These are phyloP conservation scores for Chaetops frenatus DNA, from an alignment of 2,113 vertebrate genomes.

Conservation along the genomic window DNA sequence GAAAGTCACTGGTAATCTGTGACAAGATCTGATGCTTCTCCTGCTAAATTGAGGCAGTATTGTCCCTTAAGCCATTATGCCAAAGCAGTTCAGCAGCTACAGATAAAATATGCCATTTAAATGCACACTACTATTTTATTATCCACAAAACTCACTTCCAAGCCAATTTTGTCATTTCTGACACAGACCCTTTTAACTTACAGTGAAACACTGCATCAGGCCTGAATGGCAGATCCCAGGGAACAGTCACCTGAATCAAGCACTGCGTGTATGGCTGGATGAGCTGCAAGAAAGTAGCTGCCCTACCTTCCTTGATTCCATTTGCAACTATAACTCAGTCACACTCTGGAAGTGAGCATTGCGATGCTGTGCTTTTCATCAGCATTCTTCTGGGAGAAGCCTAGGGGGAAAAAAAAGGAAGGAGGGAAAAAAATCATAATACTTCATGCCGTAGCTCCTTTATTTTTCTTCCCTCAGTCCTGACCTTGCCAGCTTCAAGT, in stretches of 20 bases:
- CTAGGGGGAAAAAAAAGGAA: neutral
- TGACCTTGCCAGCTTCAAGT: constrained; percentile 3
- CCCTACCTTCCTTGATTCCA: neutral
- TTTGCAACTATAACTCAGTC: neutral
- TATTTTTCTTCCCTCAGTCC: neutral
- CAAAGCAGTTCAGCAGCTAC: neutral
- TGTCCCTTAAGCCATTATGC: neutral
- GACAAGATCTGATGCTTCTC: neutral
- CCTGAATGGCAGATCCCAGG: neutral
- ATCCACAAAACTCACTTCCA: neutral
- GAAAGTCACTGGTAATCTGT: neutral
- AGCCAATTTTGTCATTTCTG: neutral
- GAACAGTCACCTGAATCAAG: neutral
- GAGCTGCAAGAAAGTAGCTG: neutral
- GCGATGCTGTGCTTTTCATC: neutral
- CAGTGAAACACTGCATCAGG: neutral
- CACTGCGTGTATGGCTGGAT: neutral
- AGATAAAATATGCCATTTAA: neutral
- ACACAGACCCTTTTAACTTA: neutral
- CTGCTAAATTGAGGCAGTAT: neutral
- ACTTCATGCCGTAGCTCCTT: neutral
- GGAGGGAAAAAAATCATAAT: neutral
- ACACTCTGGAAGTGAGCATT: neutral
- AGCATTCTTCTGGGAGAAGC: neutral
- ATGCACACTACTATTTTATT: neutral